Percentiles rank a stretch among this genome's conserved stretches.
phyloP scores from a whole-genome alignment of 2,888 invertebrate genomes.

The Temnothorax rugatulus region DNA sequence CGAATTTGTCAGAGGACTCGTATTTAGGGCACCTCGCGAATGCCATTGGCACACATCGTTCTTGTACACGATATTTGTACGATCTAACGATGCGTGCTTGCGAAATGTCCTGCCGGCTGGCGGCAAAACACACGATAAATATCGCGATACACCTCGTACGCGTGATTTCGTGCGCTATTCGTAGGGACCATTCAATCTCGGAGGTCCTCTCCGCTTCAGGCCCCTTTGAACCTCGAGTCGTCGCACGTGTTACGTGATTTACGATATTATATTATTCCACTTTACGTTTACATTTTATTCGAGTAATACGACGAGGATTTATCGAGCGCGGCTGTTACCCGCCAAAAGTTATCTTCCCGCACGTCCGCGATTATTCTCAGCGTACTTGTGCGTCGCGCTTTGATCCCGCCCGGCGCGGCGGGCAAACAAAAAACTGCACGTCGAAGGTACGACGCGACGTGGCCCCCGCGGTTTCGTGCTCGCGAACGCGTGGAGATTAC shows the following conservation, averaged over 20 bases:
- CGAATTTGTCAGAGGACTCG: neutral
- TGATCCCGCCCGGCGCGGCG: constrained; percentile 67
- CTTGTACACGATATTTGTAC: neutral
- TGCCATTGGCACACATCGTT: neutral
- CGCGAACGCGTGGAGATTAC: constrained; percentile 24
- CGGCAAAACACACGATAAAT: neutral
- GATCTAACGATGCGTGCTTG: constrained; percentile 18
- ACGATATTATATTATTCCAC: constrained; percentile 46
- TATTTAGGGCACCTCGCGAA: neutral
- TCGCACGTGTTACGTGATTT: constrained; percentile 14
- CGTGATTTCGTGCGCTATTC: constrained; percentile 28
- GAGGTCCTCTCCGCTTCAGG: neutral
- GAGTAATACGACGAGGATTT: constrained; percentile 35
- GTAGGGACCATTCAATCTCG: constrained; percentile 38
- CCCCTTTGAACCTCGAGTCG: constrained; percentile 28
- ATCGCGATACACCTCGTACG: neutral
- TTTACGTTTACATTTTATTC: constrained; percentile 48
- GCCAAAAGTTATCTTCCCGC: constrained; percentile 36
- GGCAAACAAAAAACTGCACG: constrained; percentile 54
- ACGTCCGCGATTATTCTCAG: constrained; percentile 71
- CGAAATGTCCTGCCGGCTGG: neutral
- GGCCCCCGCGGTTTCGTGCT: constrained; percentile 27
- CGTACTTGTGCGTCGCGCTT: constrained; percentile 58
- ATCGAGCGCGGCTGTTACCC: constrained; percentile 43
- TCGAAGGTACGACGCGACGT: constrained; percentile 33